Evolutionary conservation across 2,797 vertebrate species (phyloP).

Genomic region (Oryzias sinensis): DNA sequence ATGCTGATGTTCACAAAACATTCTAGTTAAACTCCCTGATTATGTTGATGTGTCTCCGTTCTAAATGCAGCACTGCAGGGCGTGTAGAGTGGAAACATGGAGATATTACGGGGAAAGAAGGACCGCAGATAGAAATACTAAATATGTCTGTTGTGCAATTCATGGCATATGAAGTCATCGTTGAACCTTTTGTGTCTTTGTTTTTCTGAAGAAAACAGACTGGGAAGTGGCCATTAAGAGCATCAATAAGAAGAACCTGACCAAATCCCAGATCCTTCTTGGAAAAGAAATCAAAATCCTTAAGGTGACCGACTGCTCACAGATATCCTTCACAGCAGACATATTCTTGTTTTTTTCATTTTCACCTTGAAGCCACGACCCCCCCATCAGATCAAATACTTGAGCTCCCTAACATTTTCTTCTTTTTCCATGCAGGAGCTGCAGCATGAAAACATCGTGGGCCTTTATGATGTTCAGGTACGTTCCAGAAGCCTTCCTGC

Average conservation of each 20-base stretch:
- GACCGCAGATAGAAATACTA: neutral
- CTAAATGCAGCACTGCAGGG: neutral
- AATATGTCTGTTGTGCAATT: neutral
- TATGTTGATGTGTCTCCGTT: no score
- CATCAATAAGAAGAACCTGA: constrained; percentile 93
- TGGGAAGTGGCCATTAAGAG: constrained; percentile 92
- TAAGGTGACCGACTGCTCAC: constrained; percentile 72
- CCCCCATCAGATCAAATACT: constrained; percentile 3
- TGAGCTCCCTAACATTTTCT: constrained; percentile 23
- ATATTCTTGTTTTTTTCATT: no score
- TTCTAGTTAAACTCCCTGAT: no score
- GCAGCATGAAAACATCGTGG: constrained; percentile 98
- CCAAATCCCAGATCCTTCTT: constrained; percentile 90
- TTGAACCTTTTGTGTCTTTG: constrained; percentile 1
- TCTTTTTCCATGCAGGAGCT: constrained; percentile 84
- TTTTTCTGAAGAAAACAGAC: constrained; percentile 83
- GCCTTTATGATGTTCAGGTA: constrained; percentile 98
- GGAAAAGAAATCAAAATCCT: constrained; percentile 90
- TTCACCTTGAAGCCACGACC: neutral
- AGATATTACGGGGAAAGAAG: neutral
- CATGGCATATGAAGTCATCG: neutral
- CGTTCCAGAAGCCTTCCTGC: constrained; percentile 10
- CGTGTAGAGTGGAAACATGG: neutral
- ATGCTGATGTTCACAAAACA: no score
- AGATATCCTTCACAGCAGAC: no score